Conservation (phyloP, 1,140 invertebrate species). For the Panagrolaimus sp. region DNA sequence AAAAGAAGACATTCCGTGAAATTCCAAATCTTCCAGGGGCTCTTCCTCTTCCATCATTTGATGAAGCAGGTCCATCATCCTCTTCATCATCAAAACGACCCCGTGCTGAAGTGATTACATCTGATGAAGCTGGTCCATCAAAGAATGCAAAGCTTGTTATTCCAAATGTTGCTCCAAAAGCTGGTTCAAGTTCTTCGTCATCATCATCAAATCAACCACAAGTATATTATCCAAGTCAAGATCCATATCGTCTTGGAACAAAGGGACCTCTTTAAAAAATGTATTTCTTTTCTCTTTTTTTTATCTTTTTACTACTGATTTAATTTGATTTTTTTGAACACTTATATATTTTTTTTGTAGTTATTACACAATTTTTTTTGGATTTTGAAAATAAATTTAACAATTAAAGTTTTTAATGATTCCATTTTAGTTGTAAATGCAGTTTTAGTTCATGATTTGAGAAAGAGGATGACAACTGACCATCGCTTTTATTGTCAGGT, state of each 20-base stretch:
- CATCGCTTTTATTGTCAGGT: too few relatives aligned
- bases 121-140: conserved; percentile 20
- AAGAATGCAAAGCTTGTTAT: conserved; percentile 20
- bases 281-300: not conserved
- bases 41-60: conserved; percentile 17
- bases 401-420: too few relatives aligned
- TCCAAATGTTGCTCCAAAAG: conserved; percentile 29
- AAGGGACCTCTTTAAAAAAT: conserved; percentile 6
- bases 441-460: too few relatives aligned
- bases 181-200: conserved; percentile 28
- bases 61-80: conserved; percentile 17
- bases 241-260: conserved; percentile 55
- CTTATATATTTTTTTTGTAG: not conserved
- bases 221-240: conserved; percentile 57
- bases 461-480: too few relatives aligned
- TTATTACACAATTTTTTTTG: not conserved
- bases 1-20: conserved; percentile 24
- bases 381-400: not conserved
- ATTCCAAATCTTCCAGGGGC: conserved; percentile 8
- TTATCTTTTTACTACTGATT: not conserved
- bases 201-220: conserved; percentile 9
- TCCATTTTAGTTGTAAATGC: too few relatives aligned
- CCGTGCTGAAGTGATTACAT: too few relatives aligned
- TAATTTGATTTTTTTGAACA: not conserved
- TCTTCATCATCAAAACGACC: conserved; percentile 17